Conservation (phyloP, 2,113 vertebrate species). For the Scolopax mira region DNA sequence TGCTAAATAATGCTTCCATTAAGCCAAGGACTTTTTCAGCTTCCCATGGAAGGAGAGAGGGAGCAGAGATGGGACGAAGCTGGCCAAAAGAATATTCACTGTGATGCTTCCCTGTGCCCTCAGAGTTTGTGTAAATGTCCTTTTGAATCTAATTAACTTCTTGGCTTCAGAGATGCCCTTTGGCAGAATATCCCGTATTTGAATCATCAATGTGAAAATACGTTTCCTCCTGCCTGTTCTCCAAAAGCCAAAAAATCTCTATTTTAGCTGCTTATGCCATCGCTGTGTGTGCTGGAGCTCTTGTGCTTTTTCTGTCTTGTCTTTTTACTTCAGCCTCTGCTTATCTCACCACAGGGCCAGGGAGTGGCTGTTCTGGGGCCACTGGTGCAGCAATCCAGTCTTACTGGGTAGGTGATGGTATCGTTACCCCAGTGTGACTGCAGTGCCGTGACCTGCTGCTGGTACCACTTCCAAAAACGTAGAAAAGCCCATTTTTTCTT, state of each 20-base stretch:
- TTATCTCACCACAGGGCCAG: fast-evolving
- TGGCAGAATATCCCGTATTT: not conserved
- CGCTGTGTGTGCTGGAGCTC: not conserved
- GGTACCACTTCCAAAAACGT: not conserved
- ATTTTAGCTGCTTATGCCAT: not conserved
- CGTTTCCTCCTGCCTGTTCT: not conserved
- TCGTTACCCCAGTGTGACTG: fast-evolving
- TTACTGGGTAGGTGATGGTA: fast-evolving
- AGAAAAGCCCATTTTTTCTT: not conserved
- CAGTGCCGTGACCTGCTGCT: not conserved
- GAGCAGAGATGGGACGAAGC: not conserved
- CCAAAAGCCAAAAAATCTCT: not conserved
- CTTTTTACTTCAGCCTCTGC: not conserved
- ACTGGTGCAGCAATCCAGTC: not conserved
- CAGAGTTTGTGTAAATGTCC: not conserved
- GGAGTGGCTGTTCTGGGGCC: not conserved
- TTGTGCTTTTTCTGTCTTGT: not conserved
- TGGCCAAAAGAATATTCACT: not conserved
- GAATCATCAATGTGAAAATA: not conserved
- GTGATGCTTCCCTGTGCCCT: not conserved
- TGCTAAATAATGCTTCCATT: not conserved
- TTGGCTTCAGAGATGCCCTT: not conserved
- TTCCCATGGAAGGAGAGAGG: not conserved
- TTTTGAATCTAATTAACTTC: not conserved
- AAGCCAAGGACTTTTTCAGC: not conserved